Evolutionary conservation across 2,888 invertebrate genomes (phyloP), one percentile per base, ranked within the genome.

Genomic region (Cephus spinipes): DNA sequence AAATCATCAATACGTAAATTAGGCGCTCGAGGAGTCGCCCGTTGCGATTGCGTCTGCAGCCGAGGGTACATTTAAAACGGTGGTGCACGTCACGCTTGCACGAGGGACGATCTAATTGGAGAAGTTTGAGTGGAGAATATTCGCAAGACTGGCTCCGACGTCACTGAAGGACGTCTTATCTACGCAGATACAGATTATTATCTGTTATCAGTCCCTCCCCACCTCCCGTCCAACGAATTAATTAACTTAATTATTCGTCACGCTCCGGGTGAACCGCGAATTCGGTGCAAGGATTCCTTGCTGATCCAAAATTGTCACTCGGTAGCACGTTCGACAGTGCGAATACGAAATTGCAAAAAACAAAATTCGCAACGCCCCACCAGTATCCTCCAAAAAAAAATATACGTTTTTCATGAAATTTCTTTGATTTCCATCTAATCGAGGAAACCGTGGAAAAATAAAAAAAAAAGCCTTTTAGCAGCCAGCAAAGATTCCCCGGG

Each of bases 231-330:
- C 81, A 82, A 84, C 84, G 84, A 85, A 89, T 88, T 88, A 87
- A 89, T 89, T 87, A 86, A 87, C 82, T 82, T 86, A 88, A 88
- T 88, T 87, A 88, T 85, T 86, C 84, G 87, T 87, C 84, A 84
- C 85, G 35, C 85, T 84, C 79, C 79, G 84, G 83, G 73, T 83
- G 81, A 77, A 33, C 71, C 71, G 71, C 33, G 30, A 76, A 55
- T 35, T 35, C 15, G 23, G 12, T 74, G 68, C 73, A 68, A 33
- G 69, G 15, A 23, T 55, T 55, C 23, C 55, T 2, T 55, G 1
- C 12, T 9, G 23, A 23, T 55, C 23, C 2, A 0, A 9, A 23
- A 55, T 23, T 55, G 9, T 55, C 55, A 23, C 55, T 9, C 9
- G 23, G 0, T 15, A 2, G 23, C 23, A 55, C 55, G 23, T 23